A percentile compares a stretch with the other conserved stretches of the same genome.
phyloP scores from a whole-genome alignment of 2,888 invertebrate genomes.

The Elysia crispata region DNA sequence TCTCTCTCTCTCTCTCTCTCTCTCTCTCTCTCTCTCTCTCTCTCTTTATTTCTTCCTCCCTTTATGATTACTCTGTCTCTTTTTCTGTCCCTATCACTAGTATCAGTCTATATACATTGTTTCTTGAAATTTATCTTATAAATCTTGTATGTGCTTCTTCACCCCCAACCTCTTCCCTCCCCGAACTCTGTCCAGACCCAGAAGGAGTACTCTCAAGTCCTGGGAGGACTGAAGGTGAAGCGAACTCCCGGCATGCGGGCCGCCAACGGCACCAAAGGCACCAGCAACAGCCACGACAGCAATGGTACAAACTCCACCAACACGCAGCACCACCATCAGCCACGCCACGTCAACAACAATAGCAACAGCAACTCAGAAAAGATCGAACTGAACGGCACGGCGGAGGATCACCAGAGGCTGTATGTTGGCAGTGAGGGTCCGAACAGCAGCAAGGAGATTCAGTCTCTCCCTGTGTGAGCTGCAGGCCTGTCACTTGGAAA shows the following conservation, averaged over 20 bases:
- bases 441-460: too few species aligned
- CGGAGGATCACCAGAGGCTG: neutral
- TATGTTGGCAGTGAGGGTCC: neutral
- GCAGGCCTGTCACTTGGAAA: too few species aligned
- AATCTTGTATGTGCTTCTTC: too few species aligned
- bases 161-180: neutral
- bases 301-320: constrained; percentile 22
- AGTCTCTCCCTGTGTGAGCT: too few species aligned
- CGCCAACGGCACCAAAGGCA: constrained; percentile 32
- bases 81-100: too few species aligned
- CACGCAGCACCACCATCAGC: constrained; percentile 35
- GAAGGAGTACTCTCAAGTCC: constrained; percentile 50
- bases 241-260: constrained; percentile 30
- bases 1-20: neutral
- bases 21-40: neutral
- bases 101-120: too few species aligned
- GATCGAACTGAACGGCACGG: neutral
- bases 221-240: constrained; percentile 26
- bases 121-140: too few species aligned
- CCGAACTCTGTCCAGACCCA: constrained; percentile 43
- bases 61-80: too few species aligned
- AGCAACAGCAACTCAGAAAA: neutral
- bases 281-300: constrained; percentile 39
- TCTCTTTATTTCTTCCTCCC: neutral
- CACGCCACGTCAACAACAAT: constrained; percentile 17